A percentile compares a stretch with the other conserved stretches of the same genome.
These are phyloP conservation scores for Pavo muticus DNA, from an alignment of 2,113 vertebrate species.

Conservation along the genomic window DNA sequence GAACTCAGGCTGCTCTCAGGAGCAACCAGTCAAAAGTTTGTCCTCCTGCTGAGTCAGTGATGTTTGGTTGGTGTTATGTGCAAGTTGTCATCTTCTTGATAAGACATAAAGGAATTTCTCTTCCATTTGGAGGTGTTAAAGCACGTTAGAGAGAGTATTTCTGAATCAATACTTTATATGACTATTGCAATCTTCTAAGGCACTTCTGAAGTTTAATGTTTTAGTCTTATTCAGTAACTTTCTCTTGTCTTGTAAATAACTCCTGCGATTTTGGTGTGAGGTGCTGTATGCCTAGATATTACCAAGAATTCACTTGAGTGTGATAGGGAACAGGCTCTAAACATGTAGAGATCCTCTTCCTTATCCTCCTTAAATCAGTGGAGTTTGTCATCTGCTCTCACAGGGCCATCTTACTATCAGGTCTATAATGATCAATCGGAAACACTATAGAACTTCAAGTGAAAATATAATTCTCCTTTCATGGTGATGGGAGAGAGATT, in stretches of 20 bases:
- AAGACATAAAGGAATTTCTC: not conserved
- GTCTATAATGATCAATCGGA: not conserved
- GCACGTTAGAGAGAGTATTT: not conserved
- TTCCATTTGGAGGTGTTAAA: not conserved
- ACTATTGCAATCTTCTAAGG: not conserved
- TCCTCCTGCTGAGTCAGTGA: not conserved
- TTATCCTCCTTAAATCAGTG: not conserved
- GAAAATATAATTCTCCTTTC: not conserved
- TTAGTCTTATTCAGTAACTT: not conserved
- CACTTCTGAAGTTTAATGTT: not conserved
- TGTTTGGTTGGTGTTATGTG: not conserved
- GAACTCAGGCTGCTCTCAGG: not conserved
- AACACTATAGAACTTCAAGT: not conserved
- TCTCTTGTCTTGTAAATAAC: not conserved
- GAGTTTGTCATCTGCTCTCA: not conserved
- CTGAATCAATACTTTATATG: not conserved
- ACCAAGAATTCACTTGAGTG: not conserved
- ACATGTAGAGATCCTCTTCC: not conserved
- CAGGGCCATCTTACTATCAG: not conserved
- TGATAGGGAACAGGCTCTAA: not conserved
- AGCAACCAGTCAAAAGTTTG: not conserved
- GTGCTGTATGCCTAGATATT: not conserved
- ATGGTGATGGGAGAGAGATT: fast-evolving
- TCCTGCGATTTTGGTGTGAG: not conserved
- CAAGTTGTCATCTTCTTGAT: not conserved